Evolutionary conservation across 2,113 vertebrate genomes (phyloP), one percentile per base, ranked within the genome.

Genomic region (Atractosteus spatula): DNA sequence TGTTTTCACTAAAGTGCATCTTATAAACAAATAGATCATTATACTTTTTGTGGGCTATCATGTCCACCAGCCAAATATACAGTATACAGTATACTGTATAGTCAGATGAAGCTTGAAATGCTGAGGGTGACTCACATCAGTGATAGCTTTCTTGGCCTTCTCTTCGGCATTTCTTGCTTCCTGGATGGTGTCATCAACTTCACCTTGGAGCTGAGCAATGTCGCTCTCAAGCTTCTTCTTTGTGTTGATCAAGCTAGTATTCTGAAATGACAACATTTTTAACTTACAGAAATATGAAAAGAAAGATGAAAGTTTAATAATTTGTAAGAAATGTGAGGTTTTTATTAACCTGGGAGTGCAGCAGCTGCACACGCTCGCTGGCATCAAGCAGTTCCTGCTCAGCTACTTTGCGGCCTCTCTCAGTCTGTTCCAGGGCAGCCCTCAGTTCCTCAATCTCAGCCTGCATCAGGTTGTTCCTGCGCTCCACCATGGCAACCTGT

Each of bases 331-430:
- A 5, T 51, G 1, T 5, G 10, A 10, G 5, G 5, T 51, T 51
- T 13, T 29, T 47, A 2, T 17, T 47, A 5, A 93, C 91, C 90
- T 94, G 92, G 0, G 91, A 87, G 13, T 94, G 92, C 6, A 93
- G 79, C 4, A 93, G 91, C 72, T 91, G 91, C 3, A 89, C 89
- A 2, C 91, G 67, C 14, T 94, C 91, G 70, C 66, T 92, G 0
- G 89, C 85, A 78, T 93, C 92, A 73, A 91, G 11, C 0, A 94
- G 76, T 1, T 94, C 91, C 73, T 93, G 92, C 65, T 94, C 92
- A 42, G 92, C 92, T 45, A 93, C 0, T 43, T 89, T 91, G 12
- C 91, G 87, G 0, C 85, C 85, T 14, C 91, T 67, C 69, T 94
- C 92, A 0, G 90, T 91, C 77, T 92, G 89, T 57, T 94, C 93